Conservation (phyloP, 1,140 invertebrate species). For the Papilio glaucus region DNA sequence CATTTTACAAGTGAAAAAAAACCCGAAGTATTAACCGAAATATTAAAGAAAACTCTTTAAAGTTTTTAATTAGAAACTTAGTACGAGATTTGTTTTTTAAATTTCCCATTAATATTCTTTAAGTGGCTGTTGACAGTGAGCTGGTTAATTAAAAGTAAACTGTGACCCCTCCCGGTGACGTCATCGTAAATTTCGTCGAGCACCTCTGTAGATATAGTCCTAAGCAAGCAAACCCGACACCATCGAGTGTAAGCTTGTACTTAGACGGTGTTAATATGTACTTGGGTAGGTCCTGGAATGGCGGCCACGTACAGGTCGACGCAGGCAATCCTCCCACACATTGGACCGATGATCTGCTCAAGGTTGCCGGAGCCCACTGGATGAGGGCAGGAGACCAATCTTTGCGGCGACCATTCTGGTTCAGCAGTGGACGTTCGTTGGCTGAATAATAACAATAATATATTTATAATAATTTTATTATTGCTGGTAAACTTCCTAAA, state of each 20-base stretch:
- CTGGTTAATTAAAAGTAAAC: not conserved
- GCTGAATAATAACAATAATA: too few species aligned
- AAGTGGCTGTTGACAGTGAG: not conserved
- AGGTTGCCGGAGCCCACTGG: too few species aligned
- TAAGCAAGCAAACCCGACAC: not conserved
- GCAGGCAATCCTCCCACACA: too few species aligned
- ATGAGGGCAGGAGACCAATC: too few species aligned
- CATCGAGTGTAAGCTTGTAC: not conserved
- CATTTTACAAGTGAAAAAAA: not conserved
- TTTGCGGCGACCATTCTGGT: too few species aligned
- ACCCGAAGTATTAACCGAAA: not conserved
- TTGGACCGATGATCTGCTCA: too few species aligned
- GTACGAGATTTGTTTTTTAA: not conserved
- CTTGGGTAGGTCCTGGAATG: too few species aligned
- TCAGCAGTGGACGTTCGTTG: too few species aligned
- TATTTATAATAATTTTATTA: too few species aligned
- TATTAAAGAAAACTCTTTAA: not conserved
- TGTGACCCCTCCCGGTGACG: not conserved
- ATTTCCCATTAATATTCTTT: conserved; percentile 1
- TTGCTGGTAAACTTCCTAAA: too few species aligned
- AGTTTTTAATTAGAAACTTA: not conserved
- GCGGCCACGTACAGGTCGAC: too few species aligned
- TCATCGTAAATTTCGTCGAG: conserved; percentile 7
- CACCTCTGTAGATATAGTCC: conserved; percentile 6
- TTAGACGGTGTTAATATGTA: not conserved